Evolutionary conservation across 92 coral and sea anemone genomes (phyloP), one percentile per base, ranked within the genome.

Genomic region (Chrysogorgia sp.): DNA sequence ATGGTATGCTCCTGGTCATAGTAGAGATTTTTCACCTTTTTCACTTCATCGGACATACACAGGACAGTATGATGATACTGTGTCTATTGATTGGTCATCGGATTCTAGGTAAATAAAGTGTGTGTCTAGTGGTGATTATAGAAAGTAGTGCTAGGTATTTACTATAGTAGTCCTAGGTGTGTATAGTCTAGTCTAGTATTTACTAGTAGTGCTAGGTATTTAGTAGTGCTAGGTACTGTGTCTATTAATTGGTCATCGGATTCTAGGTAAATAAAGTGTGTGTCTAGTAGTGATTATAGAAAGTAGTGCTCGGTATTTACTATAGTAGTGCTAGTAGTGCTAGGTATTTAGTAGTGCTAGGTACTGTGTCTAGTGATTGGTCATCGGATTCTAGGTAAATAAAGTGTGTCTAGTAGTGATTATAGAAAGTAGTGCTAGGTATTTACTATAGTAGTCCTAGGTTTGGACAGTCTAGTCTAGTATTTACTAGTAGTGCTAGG

Each of bases 161-260:
- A 2, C 9, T 31, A 31, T 24, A 8, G 23, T 52, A 52, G 19
- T 21, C 5, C 19, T 21, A 2, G 58, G 58, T 52, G 58, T 10
- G 2, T n/a, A n/a, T n/a, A n/a, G n/a, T n/a, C n/a, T n/a, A n/a
- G n/a, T n/a, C n/a, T n/a, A n/a, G n/a, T n/a, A n/a, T n/a, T n/a
- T n/a, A n/a, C n/a, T n/a, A n/a, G n/a, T n/a, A n/a, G n/a, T n/a
- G n/a, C n/a, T n/a, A n/a, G n/a, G n/a, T n/a, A n/a, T n/a, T n/a
- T n/a, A n/a, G n/a, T n/a, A n/a, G n/a, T n/a, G n/a, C n/a, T n/a
- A n/a, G n/a, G n/a, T 60, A 77, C 81, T 52, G 79, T 88, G 15
- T 93, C 92, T 47, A 84, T 93, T 81, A 94, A 93, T 86, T 93
- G 98, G 98, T 89, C 98, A n/a, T 81, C 90, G n/a, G 97, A 91